phyloP scores from a whole-genome alignment of 1,140 invertebrate species.

The Hycleus cichorii region DNA sequence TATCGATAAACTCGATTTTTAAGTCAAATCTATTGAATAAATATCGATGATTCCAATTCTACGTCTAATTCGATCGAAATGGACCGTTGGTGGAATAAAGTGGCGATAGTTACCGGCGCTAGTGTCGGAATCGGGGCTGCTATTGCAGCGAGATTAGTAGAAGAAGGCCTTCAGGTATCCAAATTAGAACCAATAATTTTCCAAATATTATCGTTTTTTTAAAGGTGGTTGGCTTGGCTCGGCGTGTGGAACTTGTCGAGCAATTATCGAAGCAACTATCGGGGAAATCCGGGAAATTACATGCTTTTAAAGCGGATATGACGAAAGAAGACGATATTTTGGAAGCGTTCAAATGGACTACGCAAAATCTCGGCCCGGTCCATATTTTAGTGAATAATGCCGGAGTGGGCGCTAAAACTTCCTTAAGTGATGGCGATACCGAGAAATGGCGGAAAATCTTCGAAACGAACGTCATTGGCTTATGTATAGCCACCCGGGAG shows the following conservation, averaged over 20 bases:
- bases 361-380: slow-evolving; percentile 52
- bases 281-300: slow-evolving; percentile 38
- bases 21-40: no score
- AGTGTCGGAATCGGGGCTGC: no score
- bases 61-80: neutral
- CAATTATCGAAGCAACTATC: slow-evolving; percentile 24
- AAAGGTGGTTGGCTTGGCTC: slow-evolving; percentile 60
- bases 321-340: slow-evolving; percentile 55
- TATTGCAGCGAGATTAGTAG: no score
- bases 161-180: no score
- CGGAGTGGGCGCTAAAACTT: slow-evolving; percentile 42
- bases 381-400: slow-evolving; percentile 72
- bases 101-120: no score
- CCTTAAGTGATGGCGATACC: slow-evolving; percentile 38
- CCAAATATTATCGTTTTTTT: no score
- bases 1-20: no score
- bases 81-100: slow-evolving; percentile 32
- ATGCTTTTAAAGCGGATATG: slow-evolving; percentile 55
- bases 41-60: no score
- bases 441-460: slow-evolving; percentile 47
- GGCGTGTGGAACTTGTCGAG: slow-evolving; percentile 52
- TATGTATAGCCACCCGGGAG: slow-evolving; percentile 58
- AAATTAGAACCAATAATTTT: no score
- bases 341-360: slow-evolving; percentile 56
- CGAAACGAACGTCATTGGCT: slow-evolving; percentile 62